These are phyloP conservation scores for Haemorhous mexicanus DNA, from an alignment of 2,113 vertebrate species.

Conservation along the genomic window DNA sequence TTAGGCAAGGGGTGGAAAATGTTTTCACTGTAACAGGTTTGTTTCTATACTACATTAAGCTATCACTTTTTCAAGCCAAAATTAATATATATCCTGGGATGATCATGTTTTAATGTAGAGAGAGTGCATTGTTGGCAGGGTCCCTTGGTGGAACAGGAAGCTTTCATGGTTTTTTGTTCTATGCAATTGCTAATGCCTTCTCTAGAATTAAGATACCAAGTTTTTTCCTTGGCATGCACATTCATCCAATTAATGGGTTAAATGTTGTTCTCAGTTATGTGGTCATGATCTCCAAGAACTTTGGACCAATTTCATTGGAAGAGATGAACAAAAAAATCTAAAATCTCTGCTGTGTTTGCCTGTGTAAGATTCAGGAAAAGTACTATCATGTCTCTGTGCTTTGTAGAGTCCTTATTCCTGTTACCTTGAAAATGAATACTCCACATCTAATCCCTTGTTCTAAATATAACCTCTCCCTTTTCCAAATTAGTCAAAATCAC, in stretches of 20 bases:
- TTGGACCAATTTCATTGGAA: not conserved
- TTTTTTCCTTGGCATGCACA: not conserved
- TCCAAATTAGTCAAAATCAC: not conserved
- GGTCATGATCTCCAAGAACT: not conserved
- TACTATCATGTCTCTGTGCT: not conserved
- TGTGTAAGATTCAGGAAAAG: not conserved
- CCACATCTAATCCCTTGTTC: not conserved
- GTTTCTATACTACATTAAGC: not conserved
- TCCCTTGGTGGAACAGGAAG: not conserved
- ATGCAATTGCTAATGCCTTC: not conserved
- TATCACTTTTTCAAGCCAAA: not conserved
- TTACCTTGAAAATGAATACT: not conserved
- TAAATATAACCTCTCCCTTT: not conserved
- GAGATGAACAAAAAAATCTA: not conserved
- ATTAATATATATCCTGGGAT: not conserved
- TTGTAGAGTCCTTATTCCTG: not conserved
- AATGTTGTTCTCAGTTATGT: not conserved
- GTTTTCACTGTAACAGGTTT: not conserved
- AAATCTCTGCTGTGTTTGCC: not conserved
- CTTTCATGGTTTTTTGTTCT: not conserved
- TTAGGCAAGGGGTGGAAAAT: not conserved
- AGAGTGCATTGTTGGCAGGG: not conserved
- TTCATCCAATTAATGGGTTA: not conserved
- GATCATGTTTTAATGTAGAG: not conserved
- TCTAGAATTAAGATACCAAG: not conserved